These are phyloP conservation scores for Fopius arisanus DNA, from an alignment of 1,140 invertebrate genomes.

Conservation along the genomic window DNA sequence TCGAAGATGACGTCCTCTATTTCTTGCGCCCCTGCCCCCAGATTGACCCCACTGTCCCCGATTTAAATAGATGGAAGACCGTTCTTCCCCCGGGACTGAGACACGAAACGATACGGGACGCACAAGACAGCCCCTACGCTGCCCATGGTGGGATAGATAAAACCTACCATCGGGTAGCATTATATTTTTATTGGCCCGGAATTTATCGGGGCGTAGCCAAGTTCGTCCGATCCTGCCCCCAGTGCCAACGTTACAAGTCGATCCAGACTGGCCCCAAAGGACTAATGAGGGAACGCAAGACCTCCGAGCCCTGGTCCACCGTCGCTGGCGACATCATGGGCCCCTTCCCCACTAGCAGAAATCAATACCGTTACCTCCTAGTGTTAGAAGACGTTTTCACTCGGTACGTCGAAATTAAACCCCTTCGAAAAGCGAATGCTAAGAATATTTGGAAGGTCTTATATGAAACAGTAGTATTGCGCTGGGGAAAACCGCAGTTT, in stretches of 20 bases:
- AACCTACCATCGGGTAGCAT: not conserved
- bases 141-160: slow-evolving; percentile 41
- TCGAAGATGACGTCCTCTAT: not conserved
- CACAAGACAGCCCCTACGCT: slow-evolving; percentile 34
- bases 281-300: slow-evolving; percentile 44
- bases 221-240: slow-evolving; percentile 33
- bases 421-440: slow-evolving; percentile 42
- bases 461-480: slow-evolving; percentile 41
- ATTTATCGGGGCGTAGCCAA: slow-evolving; percentile 25
- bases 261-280: slow-evolving; percentile 42
- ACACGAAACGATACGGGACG: slow-evolving; percentile 24
- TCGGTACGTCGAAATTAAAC: slow-evolving; percentile 43
- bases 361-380: slow-evolving; percentile 50
- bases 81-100: slow-evolving; percentile 5
- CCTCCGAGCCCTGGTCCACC: slow-evolving; percentile 47
- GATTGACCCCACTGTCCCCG: not conserved
- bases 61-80: slow-evolving; percentile 20
- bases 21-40: not conserved
- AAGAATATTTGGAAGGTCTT: slow-evolving; percentile 36
- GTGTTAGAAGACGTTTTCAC: slow-evolving; percentile 54
- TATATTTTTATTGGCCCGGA: slow-evolving; percentile 1
- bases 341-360: slow-evolving; percentile 50
- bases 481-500: slow-evolving; percentile 45
- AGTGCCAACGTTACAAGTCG: slow-evolving; percentile 45
- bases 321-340: slow-evolving; percentile 57